Conservation (phyloP, 2,888 invertebrate genomes). For the Augiades crinisus region DNA sequence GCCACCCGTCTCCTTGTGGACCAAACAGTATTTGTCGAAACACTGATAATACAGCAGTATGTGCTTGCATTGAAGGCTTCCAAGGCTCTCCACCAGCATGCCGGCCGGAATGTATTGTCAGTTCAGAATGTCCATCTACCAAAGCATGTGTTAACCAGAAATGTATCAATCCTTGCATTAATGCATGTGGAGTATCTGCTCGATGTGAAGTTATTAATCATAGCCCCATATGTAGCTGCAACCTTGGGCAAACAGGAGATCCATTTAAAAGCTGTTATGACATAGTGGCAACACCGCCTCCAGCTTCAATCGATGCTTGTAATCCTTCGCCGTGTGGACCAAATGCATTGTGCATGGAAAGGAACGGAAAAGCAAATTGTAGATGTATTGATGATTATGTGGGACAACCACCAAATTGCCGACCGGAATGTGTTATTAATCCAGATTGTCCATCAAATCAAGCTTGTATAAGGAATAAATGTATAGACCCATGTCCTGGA, state of each 20-base stretch:
- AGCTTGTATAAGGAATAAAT: slow-evolving; percentile 91
- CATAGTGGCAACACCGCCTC: slow-evolving; percentile 57
- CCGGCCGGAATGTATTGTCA: slow-evolving; percentile 91
- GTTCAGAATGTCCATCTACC: slow-evolving; percentile 90
- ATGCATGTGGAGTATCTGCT: slow-evolving; percentile 89
- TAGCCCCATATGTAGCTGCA: slow-evolving; percentile 93
- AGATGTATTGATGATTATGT: slow-evolving; percentile 89
- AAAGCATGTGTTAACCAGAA: slow-evolving; percentile 91
- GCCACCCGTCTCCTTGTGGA: slow-evolving; percentile 89
- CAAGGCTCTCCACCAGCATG: slow-evolving; percentile 91
- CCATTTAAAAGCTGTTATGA: slow-evolving; percentile 88
- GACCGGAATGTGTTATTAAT: slow-evolving; percentile 91
- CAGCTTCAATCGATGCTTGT: slow-evolving; percentile 81
- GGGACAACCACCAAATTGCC: slow-evolving; percentile 90
- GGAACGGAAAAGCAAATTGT: slow-evolving; percentile 86
- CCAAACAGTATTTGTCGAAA: slow-evolving; percentile 89
- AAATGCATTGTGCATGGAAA: slow-evolving; percentile 86
- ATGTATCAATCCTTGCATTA: slow-evolving; percentile 91
- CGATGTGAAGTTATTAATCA: slow-evolving; percentile 91
- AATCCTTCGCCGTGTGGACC: slow-evolving; percentile 91
- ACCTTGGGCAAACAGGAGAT: slow-evolving; percentile 88
- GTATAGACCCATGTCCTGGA: slow-evolving; percentile 90
- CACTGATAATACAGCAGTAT: slow-evolving; percentile 89
- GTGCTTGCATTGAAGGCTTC: slow-evolving; percentile 88
- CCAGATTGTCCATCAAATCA: slow-evolving; percentile 89